Conservation (phyloP, 2,888 invertebrate genomes). For the Lissonota sp. region DNA sequence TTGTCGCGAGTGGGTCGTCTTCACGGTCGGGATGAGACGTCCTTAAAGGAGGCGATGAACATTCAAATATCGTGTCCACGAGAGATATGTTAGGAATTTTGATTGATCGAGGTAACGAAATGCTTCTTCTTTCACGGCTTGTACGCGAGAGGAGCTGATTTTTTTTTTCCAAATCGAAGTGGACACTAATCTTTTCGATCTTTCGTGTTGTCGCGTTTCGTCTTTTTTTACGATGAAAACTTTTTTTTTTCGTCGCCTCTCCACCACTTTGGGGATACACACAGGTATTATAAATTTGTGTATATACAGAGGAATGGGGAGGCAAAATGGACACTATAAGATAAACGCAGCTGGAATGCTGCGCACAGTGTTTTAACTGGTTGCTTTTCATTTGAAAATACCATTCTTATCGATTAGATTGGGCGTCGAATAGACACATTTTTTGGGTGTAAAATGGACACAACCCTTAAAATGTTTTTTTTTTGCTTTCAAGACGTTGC, state of each 20-base stretch:
- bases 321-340: too few relatives aligned
- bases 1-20: too few relatives aligned
- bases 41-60: slow-evolving; percentile 13
- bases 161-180: slow-evolving; percentile 4
- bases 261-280: slow-evolving; percentile 16
- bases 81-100: not conserved
- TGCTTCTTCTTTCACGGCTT: not conserved
- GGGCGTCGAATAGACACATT: too few relatives aligned
- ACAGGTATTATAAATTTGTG: not conserved
- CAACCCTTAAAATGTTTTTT: too few relatives aligned
- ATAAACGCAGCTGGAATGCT: too few relatives aligned
- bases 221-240: slow-evolving; percentile 31
- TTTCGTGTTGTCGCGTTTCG: slow-evolving; percentile 49
- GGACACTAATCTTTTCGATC: slow-evolving; percentile 57
- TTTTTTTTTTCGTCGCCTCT: slow-evolving; percentile 40
- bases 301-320: too few relatives aligned
- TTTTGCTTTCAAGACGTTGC: too few relatives aligned
- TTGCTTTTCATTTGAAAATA: too few relatives aligned
- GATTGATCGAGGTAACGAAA: not conserved
- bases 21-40: not conserved
- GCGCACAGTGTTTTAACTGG: too few relatives aligned
- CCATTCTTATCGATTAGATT: too few relatives aligned
- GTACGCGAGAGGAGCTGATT: not conserved
- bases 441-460: too few relatives aligned
- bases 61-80: slow-evolving; percentile 11